These are phyloP conservation scores for Eudasyphora cyanicolor DNA, from an alignment of 2,888 invertebrate genomes.

Conservation along the genomic window DNA sequence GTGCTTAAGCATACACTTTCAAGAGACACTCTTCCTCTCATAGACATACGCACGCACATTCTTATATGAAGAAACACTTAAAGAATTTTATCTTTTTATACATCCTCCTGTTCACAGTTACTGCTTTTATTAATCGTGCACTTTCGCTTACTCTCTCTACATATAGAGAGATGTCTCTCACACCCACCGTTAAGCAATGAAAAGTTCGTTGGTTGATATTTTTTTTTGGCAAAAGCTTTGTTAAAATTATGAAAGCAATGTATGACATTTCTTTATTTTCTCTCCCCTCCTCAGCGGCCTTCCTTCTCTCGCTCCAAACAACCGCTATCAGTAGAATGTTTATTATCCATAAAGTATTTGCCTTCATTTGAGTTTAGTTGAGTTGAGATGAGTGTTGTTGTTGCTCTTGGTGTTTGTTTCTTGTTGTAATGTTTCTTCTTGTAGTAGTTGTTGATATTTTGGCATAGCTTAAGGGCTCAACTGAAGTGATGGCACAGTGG, in stretches of 20 bases:
- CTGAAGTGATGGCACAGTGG: neutral
- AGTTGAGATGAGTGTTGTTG: neutral
- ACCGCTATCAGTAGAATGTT: constrained; percentile 26
- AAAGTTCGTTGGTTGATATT: neutral
- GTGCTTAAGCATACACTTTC: neutral
- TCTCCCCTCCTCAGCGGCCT: neutral
- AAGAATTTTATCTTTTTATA: constrained; percentile 14
- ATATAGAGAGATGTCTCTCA: too few species aligned
- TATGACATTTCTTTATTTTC: neutral
- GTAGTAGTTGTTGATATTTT: constrained; percentile 1
- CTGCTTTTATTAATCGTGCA: neutral
- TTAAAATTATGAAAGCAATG: neutral
- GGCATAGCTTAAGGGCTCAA: neutral
- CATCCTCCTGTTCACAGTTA: neutral
- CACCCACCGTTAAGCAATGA: neutral
- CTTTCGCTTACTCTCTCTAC: too few species aligned
- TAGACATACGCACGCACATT: neutral
- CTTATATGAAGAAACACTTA: constrained; percentile 8
- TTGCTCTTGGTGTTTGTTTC: constrained; percentile 2
- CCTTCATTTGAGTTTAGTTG: neutral
- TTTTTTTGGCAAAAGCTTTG: neutral
- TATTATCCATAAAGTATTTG: constrained; percentile 43
- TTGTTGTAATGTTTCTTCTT: neutral
- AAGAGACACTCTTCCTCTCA: neutral
- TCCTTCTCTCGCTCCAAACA: too few species aligned